Base-by-base conservation (phyloP, 2,113 vertebrate genomes). In the Ornithorhynchus anatinus region DNA sequence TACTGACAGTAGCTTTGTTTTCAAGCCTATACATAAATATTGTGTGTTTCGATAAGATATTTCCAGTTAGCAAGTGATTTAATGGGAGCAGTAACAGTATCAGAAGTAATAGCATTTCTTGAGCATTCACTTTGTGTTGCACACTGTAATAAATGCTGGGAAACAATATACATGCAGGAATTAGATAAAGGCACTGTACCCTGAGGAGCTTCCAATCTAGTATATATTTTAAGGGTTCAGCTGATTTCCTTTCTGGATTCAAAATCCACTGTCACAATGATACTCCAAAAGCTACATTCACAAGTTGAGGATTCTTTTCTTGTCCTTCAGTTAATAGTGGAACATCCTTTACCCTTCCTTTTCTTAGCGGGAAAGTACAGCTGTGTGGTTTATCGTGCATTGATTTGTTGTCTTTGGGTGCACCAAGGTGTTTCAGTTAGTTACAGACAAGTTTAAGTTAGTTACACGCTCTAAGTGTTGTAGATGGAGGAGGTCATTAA, bases 401-500 rank as follows among this genome's bases (percentile, higher is more conserved):
- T 68, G 64, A 62, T 80, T 77, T 80, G 42, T 69, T 81, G 50
- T 75, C 60, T 71, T 35, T 61, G 53, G 59, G 64, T 32, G 19
- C 53, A 58, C 33, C 38, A 72, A 67, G 10, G 44, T 58, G 42
- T 9, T 72, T 51, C 31, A 11, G 20, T 32, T 14, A 7, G 61
- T 17, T 58, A 45, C 39, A 61, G 58, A 37, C 25, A 25, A 7
- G 42, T n/a, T 53, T 54, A 62, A 47, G 40, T 59, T 33, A 68
- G 32, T 56, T 73, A 47, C 43, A 22, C 48, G 38, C 22, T 23
- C 13, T 36, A 47, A 65, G 25, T 25, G 67, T 43, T 75, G 13
- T 16, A 2, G 11, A 64, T 71, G 51, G 73, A 1, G 51, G 73
- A 1, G 37, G 51, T 19, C 36, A 29, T 56, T 53, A 32, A 14